A percentile compares a stretch with the other conserved stretches of the same genome.
phyloP scores from a whole-genome alignment of 2,888 invertebrate species.

The Hybos culiciformis region DNA sequence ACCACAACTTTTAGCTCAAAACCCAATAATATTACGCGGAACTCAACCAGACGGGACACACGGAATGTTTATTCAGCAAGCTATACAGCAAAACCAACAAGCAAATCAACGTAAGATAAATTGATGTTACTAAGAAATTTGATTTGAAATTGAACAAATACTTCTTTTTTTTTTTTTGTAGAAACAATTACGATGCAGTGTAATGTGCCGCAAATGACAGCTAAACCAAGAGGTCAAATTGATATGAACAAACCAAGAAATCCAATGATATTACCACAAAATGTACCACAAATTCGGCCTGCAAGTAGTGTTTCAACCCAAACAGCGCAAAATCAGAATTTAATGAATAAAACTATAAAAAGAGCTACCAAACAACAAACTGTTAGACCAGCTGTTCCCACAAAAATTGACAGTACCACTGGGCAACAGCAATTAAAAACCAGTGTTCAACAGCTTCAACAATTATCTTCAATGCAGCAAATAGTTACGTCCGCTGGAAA shows the following conservation, averaged over 20 bases:
- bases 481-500: conserved; percentile 38
- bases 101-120: conserved; percentile 40
- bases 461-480: conserved; percentile 36
- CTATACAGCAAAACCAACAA: conserved; percentile 42
- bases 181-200: conserved; percentile 32
- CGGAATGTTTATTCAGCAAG: conserved; percentile 70
- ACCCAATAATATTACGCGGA: conserved; percentile 65
- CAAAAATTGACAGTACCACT: conserved; percentile 42
- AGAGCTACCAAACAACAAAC: conserved; percentile 59
- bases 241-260: conserved; percentile 33
- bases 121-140: neutral
- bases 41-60: conserved; percentile 57
- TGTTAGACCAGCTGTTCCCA: conserved; percentile 53
- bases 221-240: conserved; percentile 39
- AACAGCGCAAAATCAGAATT: conserved; percentile 42
- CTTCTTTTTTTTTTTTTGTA: conserved; percentile 12
- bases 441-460: conserved; percentile 31
- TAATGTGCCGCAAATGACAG: conserved; percentile 29
- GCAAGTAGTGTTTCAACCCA: conserved; percentile 76
- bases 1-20: conserved; percentile 55
- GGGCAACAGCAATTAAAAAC: conserved; percentile 19
- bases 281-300: conserved; percentile 49
- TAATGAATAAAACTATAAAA: conserved; percentile 39
- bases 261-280: conserved; percentile 47
- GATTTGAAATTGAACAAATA: neutral